phyloP scores from a whole-genome alignment of 2,888 invertebrate genomes.

The Epinotia bilunana region DNA sequence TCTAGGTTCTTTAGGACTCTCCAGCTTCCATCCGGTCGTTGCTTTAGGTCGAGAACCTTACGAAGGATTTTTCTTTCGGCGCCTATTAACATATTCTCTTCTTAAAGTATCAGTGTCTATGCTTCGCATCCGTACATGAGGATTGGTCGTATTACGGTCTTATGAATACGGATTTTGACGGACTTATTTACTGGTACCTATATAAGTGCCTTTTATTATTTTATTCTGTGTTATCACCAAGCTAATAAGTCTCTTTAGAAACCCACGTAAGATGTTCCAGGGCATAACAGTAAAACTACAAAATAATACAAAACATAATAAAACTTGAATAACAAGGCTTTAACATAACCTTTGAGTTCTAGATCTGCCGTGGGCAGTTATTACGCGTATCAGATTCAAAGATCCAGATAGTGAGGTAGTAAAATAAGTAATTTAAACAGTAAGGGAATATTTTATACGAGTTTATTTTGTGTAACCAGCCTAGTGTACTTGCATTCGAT shows the following conservation, averaged over 20 bases:
- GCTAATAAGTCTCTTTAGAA: background rate
- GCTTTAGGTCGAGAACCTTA: too few species aligned
- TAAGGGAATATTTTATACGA: conserved; percentile 9
- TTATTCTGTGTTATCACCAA: too few species aligned
- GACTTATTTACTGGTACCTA: too few species aligned
- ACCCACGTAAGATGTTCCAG: background rate
- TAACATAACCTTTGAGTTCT: conserved; percentile 15
- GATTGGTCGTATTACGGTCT: too few species aligned
- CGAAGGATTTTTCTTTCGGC: too few species aligned
- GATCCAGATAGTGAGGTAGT: conserved; percentile 1
- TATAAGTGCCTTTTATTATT: too few species aligned
- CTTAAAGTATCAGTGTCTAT: too few species aligned
- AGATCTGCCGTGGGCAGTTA: conserved; percentile 20
- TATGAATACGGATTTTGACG: too few species aligned
- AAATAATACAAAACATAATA: background rate
- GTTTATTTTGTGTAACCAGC: conserved; percentile 10
- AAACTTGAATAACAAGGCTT: conserved; percentile 7
- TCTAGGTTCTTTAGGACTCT: too few species aligned
- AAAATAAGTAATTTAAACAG: conserved; percentile 7
- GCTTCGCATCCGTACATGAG: too few species aligned
- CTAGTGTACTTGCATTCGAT: conserved; percentile 15
- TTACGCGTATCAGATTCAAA: conserved; percentile 17
- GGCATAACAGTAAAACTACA: conserved; percentile 5
- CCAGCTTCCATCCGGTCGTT: too few species aligned
- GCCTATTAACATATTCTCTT: too few species aligned